Evolutionary conservation across 2,888 invertebrate species (phyloP), one percentile per base, ranked within the genome.

Genomic region (Mayetiola destructor): DNA sequence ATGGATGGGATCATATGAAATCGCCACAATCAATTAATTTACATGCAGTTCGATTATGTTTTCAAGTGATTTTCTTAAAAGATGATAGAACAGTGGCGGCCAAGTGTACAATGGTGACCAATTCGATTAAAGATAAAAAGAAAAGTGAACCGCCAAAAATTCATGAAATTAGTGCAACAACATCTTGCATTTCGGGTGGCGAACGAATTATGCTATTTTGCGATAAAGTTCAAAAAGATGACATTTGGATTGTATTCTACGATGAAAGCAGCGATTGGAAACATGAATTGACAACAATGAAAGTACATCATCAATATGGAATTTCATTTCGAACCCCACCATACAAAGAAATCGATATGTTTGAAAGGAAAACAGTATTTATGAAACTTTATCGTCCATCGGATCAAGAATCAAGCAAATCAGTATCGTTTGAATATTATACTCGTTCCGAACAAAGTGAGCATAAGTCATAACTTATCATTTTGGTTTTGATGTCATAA

Each of bases 281-380:
- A 23, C 9, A 48, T n/a, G 48, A 48, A 9, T n/a, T 48, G n/a
- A n/a, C 6, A 2, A n/a, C 12, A 2, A 23, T 48, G 14, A 12
- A n/a, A n/a, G 48, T 48, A 6, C 48, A 48, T n/a, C 48, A 48
- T 27, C 48, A 48, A n/a, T 27, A 48, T 48, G 48, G 27, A 14
- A 48, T 48, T 27, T 48, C 48, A 27, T 48, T 48, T 27, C 2
- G 16, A 6, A 48, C 48, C 2, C 48, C 48, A 10, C 5, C 2
- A 2, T 48, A 48, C n/a, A 27, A 9, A 6, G 29, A 27, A 3
- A 2, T n/a, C 16, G 27, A 27, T 27, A 14, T 48, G 23, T 2
- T 5, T 9, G 27, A 27, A 2, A 1, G n/a, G 14, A n/a, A 9
- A 1, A 48, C 14, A 27, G n/a, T n/a, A 27, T 48, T 23, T 3